These are phyloP conservation scores for Trimorus sp. DNA, from an alignment of 2,888 invertebrate genomes.

Conservation along the genomic window DNA sequence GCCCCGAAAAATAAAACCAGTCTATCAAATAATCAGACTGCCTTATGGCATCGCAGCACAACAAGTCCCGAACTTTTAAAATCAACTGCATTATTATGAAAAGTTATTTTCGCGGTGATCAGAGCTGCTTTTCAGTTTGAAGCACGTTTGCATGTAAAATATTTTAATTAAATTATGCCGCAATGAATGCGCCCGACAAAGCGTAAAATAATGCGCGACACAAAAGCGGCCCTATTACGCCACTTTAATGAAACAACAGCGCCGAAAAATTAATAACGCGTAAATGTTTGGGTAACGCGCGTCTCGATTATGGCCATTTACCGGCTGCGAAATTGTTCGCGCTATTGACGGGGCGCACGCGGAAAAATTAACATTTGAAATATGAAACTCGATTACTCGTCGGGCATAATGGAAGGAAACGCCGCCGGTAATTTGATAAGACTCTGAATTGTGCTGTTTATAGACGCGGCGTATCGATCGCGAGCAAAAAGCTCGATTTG, in stretches of 20 bases:
- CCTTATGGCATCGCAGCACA: too few species aligned
- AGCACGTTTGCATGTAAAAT: background rate
- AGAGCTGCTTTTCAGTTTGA: background rate
- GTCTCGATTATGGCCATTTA: background rate
- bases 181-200: conserved; percentile 11
- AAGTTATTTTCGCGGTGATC: too few species aligned
- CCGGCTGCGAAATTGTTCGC: background rate
- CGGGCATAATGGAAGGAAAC: conserved; percentile 13
- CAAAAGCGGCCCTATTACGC: background rate
- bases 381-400: conserved; percentile 13
- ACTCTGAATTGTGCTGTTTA: conserved; percentile 17
- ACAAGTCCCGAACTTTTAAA: background rate
- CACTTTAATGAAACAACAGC: background rate
- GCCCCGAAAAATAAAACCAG: too few species aligned
- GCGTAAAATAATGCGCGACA: conserved; percentile 10
- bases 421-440: conserved; percentile 22
- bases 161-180: conserved; percentile 16
- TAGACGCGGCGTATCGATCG: conserved; percentile 7
- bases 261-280: conserved; percentile 15
- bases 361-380: conserved; percentile 16
- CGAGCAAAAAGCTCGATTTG: background rate
- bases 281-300: background rate
- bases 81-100: background rate
- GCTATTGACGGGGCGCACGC: background rate
- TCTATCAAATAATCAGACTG: too few species aligned